Conservation (phyloP, 1,140 invertebrate species). For the Lepidurus couesii region DNA sequence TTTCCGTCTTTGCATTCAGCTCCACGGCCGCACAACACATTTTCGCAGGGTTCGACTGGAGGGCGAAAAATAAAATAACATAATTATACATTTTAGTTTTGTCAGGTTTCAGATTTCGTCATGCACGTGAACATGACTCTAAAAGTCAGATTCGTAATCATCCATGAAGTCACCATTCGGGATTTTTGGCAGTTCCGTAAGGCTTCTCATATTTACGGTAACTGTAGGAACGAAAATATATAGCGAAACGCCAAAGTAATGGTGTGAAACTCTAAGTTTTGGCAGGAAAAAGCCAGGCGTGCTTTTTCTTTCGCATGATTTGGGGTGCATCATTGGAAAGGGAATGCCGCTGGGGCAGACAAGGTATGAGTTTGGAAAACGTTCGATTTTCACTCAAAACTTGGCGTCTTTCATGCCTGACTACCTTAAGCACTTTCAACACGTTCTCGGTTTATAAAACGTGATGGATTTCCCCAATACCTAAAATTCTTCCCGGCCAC, state of each 20-base stretch:
- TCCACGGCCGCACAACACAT: slow-evolving; percentile 1
- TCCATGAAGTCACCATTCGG: background rate
- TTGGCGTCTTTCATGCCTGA: background rate
- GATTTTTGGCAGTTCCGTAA: background rate
- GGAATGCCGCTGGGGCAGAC: background rate
- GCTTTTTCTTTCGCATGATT: no score
- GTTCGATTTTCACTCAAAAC: background rate
- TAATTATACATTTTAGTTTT: background rate
- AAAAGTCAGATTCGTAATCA: background rate
- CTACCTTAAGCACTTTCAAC: background rate
- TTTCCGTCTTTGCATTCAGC: slow-evolving; percentile 9
- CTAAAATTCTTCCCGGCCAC: background rate
- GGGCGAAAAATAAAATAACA: background rate
- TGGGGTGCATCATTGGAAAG: background rate
- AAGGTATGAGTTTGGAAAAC: background rate
- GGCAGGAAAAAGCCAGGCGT: background rate
- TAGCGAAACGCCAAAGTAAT: background rate
- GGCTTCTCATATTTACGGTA: background rate
- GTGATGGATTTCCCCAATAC: background rate
- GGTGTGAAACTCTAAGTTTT: background rate
- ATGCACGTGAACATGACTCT: background rate
- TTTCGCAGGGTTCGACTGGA: background rate
- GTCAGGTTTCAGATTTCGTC: background rate
- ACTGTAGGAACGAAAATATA: background rate
- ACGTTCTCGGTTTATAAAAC: background rate